Evolutionary conservation across 2,113 vertebrate species (phyloP).

Genomic region (Sander lucioperca): DNA sequence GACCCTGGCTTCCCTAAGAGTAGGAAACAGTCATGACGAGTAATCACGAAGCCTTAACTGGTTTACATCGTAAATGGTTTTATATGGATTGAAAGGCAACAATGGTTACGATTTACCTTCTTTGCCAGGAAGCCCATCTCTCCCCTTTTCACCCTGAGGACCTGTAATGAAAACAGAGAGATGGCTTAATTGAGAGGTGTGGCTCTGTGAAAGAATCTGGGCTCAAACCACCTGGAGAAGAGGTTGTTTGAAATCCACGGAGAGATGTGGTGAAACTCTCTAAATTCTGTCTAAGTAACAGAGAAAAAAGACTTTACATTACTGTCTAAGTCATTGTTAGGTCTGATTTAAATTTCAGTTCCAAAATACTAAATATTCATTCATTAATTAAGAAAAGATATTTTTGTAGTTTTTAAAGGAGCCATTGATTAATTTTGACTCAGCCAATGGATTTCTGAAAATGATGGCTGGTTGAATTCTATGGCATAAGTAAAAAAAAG

Average conservation of each 20-base stretch:
- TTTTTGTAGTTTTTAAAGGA: not conserved
- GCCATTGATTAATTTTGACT: not conserved
- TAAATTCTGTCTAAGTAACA: not conserved
- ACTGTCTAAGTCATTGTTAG: not conserved
- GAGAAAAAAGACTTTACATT: not conserved
- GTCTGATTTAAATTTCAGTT: conserved; percentile 1
- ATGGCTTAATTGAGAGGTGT: conserved; percentile 35
- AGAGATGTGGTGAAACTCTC: conserved; percentile 1
- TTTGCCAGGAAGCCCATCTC: conserved; percentile 80
- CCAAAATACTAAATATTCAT: conserved; percentile 5
- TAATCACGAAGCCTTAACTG: conserved; percentile 46
- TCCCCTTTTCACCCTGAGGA: conserved; percentile 84
- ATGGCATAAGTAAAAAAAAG: not conserved
- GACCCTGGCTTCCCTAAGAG: conserved; percentile 80
- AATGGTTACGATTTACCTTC: conserved; percentile 76
- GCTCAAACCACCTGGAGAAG: conserved; percentile 24
- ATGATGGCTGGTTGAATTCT: not conserved
- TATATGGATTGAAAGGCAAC: conserved; percentile 37
- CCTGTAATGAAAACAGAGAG: conserved; percentile 73
- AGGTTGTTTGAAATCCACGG: conserved; percentile 8
- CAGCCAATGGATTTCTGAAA: conserved; percentile 2
- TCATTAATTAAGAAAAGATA: not conserved
- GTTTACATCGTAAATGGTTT: conserved; percentile 43
- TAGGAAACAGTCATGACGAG: conserved; percentile 57
- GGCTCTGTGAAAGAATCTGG: conserved; percentile 9